phyloP scores from a whole-genome alignment of 2,797 vertebrate species.

The Poeciliopsis paucimaculata region DNA sequence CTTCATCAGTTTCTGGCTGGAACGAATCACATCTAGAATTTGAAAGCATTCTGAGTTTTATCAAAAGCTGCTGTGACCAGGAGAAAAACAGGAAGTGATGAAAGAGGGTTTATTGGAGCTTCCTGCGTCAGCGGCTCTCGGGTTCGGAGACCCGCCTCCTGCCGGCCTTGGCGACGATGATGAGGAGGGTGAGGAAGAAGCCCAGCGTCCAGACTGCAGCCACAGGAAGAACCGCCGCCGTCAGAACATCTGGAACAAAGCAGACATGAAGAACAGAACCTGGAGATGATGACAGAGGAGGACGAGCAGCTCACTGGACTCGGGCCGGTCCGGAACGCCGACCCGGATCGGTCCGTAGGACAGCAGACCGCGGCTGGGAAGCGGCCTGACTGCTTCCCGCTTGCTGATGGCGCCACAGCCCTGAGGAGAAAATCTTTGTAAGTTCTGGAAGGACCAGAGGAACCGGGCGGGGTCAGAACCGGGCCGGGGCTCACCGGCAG shows the following conservation, averaged over 20 bases:
- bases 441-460: too few species aligned
- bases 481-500: constrained; percentile 64
- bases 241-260: constrained; percentile 61
- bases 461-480: too few species aligned
- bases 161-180: constrained; percentile 72
- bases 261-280: neutral
- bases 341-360: constrained; percentile 81
- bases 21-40: neutral
- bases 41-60: neutral
- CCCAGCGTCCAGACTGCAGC: constrained; percentile 69
- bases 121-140: constrained; percentile 17
- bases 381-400: constrained; percentile 59
- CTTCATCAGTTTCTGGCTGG: neutral
- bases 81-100: neutral
- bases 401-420: constrained; percentile 76
- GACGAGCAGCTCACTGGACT: constrained; percentile 53
- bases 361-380: constrained; percentile 65
- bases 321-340: constrained; percentile 53
- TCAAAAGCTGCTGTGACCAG: neutral
- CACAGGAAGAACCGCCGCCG: constrained; percentile 66
- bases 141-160: constrained; percentile 41
- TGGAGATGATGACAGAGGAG: neutral
- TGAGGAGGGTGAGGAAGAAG: constrained; percentile 74
- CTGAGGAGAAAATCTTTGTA: constrained; percentile 46
- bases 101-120: constrained; percentile 54